Conservation (phyloP, 2,888 invertebrate species). For the Nudaria mundana region DNA sequence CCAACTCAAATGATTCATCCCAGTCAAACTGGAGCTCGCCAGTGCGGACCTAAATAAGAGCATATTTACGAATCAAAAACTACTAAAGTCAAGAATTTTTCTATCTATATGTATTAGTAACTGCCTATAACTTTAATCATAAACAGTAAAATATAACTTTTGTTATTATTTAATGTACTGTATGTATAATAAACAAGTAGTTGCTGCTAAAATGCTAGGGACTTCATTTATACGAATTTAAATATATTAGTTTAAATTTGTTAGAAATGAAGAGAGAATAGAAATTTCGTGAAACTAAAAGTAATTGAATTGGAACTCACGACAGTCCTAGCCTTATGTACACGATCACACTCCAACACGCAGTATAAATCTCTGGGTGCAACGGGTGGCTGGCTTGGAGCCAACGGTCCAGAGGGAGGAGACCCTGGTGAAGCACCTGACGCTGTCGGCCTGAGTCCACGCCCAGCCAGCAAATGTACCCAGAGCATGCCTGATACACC, state of each 20-base stretch:
- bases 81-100: no score
- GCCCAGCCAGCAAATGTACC: conserved; percentile 94
- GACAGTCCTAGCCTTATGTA: conserved; percentile 97
- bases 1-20: conserved; percentile 99
- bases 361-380: conserved; percentile 94
- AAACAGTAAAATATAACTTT: no score
- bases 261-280: no score
- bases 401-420: conserved; percentile 83
- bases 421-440: conserved; percentile 86
- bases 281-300: no score
- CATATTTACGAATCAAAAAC: neutral
- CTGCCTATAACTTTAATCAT: no score
- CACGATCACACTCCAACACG: conserved; percentile 97
- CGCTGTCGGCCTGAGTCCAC: conserved; percentile 89
- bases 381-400: conserved; percentile 66
- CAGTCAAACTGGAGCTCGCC: conserved; percentile 99
- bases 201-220: no score
- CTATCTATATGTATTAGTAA: no score
- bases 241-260: no score
- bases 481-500: conserved; percentile 92
- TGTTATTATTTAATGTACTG: no score
- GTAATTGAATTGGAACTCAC: conserved; percentile 79
- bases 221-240: no score
- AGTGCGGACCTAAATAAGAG: conserved; percentile 85
- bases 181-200: no score